A percentile compares a stretch with the other conserved stretches of the same genome.
These are phyloP conservation scores for Corythornis vintsioides DNA, from an alignment of 2,113 vertebrate species.

Conservation along the genomic window DNA sequence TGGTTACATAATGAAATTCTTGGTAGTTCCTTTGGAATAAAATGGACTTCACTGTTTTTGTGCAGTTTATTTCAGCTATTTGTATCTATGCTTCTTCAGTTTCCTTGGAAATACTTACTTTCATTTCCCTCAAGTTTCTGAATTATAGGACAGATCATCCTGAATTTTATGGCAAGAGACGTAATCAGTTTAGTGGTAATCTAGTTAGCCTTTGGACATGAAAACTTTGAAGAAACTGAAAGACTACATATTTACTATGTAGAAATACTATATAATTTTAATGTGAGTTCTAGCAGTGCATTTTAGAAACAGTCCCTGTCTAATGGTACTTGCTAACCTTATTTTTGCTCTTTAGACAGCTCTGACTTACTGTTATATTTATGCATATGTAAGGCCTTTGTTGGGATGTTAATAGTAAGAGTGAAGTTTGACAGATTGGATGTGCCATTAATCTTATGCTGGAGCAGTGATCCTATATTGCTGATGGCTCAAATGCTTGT, in stretches of 20 bases:
- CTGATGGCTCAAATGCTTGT: background rate
- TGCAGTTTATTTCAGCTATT: background rate
- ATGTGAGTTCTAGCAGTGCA: background rate
- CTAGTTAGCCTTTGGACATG: background rate
- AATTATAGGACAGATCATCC: background rate
- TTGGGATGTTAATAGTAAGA: background rate
- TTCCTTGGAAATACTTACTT: background rate
- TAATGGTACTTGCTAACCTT: background rate
- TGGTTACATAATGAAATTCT: background rate
- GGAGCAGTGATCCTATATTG: background rate
- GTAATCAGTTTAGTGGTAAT: slow-evolving; percentile 31
- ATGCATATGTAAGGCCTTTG: slow-evolving; percentile 4
- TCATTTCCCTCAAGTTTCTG: background rate
- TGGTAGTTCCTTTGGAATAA: background rate
- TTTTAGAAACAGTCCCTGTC: background rate
- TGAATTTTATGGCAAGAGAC: background rate
- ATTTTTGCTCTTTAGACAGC: background rate
- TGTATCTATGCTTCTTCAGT: background rate
- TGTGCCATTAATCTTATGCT: slow-evolving; percentile 19
- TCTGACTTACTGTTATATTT: background rate
- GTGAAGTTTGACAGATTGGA: slow-evolving; percentile 19
- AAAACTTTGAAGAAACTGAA: slow-evolving; percentile 11
- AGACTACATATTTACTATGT: background rate
- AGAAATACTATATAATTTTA: background rate
- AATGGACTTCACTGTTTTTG: background rate